These are phyloP conservation scores for Adelognathus sp. DNA, from an alignment of 2,888 invertebrate genomes.

Conservation along the genomic window DNA sequence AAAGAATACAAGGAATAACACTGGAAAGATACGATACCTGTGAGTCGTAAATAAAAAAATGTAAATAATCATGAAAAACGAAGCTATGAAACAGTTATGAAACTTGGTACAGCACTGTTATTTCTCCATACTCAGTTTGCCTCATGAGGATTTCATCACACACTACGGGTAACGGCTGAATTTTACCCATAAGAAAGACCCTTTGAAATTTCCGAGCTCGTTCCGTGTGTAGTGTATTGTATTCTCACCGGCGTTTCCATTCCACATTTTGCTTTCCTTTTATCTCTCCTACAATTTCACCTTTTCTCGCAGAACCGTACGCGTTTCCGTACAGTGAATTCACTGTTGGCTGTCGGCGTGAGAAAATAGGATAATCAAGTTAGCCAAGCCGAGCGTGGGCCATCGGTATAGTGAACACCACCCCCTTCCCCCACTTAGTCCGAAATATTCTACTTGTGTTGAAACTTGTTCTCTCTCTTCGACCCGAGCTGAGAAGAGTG, in stretches of 20 bases:
- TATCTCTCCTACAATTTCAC: constrained; percentile 28
- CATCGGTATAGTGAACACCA: constrained; percentile 52
- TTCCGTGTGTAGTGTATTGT: constrained; percentile 36
- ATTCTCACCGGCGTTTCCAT: constrained; percentile 50
- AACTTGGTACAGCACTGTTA: background rate
- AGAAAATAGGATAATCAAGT: constrained; percentile 58
- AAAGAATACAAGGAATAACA: background rate
- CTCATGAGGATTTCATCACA: constrained; percentile 35
- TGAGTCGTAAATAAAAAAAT: background rate
- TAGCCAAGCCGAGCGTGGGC: constrained; percentile 43
- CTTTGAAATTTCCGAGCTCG: constrained; percentile 51
- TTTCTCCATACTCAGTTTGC: constrained; percentile 4
- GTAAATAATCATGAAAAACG: too few relatives aligned
- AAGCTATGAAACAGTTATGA: too few relatives aligned
- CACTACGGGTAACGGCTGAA: constrained; percentile 1
- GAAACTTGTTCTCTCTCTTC: background rate
- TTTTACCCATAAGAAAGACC: constrained; percentile 35
- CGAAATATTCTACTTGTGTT: constrained; percentile 38
- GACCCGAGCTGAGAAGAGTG: background rate
- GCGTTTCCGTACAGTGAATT: constrained; percentile 47
- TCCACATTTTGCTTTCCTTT: constrained; percentile 21
- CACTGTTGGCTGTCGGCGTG: constrained; percentile 47
- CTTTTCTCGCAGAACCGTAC: constrained; percentile 32
- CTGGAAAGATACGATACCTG: background rate
- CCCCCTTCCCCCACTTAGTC: background rate